These are phyloP conservation scores for Ptilodon capucinus DNA, from an alignment of 2,888 invertebrate species.

Conservation along the genomic window DNA sequence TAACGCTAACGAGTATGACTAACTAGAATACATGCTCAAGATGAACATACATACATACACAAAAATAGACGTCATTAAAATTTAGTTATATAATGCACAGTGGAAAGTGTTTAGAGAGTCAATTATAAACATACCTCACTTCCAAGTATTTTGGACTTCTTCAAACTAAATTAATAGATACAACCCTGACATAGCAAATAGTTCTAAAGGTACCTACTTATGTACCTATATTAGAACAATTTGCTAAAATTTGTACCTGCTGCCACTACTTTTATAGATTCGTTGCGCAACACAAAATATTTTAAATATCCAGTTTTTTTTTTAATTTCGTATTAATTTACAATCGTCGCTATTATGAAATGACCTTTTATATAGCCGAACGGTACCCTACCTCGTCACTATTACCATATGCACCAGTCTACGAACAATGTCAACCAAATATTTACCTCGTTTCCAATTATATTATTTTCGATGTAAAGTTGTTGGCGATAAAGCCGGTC, in stretches of 20 bases:
- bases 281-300: slow-evolving; percentile 1
- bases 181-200: slow-evolving; percentile 37
- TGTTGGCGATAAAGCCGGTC: slow-evolving; percentile 10
- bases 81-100: no score
- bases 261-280: not conserved
- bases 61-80: no score
- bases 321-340: not conserved
- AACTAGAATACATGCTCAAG: no score
- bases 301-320: not conserved
- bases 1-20: not conserved
- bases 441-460: slow-evolving; percentile 5
- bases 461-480: slow-evolving; percentile 12
- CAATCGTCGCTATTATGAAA: not conserved
- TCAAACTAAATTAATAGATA: slow-evolving; percentile 26
- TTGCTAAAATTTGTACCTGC: slow-evolving; percentile 16
- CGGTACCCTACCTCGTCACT: not conserved
- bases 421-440: not conserved
- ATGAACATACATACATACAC: no score
- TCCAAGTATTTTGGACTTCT: slow-evolving; percentile 21
- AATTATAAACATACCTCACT: slow-evolving; percentile 16
- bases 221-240: slow-evolving; percentile 15
- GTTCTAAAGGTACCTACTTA: no score
- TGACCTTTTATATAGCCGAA: not conserved
- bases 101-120: no score
- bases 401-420: not conserved